Evolutionary conservation across 2,888 invertebrate species (phyloP).

Genomic region (Aleiodes leptofemur): DNA sequence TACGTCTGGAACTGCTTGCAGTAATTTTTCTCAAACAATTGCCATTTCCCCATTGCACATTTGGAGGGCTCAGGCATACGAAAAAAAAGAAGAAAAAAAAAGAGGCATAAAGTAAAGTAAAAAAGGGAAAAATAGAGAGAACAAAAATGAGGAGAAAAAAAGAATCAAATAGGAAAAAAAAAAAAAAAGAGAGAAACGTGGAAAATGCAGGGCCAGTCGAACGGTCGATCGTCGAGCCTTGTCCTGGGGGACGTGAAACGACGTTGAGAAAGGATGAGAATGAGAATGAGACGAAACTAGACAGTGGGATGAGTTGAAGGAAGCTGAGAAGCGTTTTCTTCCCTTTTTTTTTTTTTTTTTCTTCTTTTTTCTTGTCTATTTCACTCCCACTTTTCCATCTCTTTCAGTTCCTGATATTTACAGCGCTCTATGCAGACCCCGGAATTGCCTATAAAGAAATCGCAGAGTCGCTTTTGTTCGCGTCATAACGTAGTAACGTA

Average conservation of each 20-base stretch:
- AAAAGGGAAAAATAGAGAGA: constrained; percentile 27
- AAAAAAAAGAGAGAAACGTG: constrained; percentile 22
- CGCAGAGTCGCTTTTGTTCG: constrained; percentile 73
- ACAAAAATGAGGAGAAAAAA: constrained; percentile 36
- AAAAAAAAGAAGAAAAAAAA: too few species aligned
- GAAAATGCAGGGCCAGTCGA: constrained; percentile 34
- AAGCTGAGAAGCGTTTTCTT: constrained; percentile 39
- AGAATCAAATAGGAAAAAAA: neutral
- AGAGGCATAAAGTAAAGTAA: constrained; percentile 1
- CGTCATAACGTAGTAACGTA: constrained; percentile 74
- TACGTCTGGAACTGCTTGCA: constrained; percentile 32
- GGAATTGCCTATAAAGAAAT: constrained; percentile 76
- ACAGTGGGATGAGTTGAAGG: constrained; percentile 1
- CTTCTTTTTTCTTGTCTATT: constrained; percentile 42
- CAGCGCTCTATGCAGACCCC: constrained; percentile 70
- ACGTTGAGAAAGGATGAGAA: constrained; percentile 38
- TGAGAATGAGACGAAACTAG: constrained; percentile 39
- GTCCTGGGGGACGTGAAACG: constrained; percentile 16
- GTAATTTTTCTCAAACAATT: constrained; percentile 49
- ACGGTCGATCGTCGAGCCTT: constrained; percentile 42
- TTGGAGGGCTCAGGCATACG: constrained; percentile 31
- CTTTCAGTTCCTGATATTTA: constrained; percentile 66
- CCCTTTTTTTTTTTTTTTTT: constrained; percentile 45
- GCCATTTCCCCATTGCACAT: constrained; percentile 30
- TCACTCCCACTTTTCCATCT: constrained; percentile 19